Conservation (phyloP, 2,888 invertebrate genomes). For the Zeuzera pyrina region DNA sequence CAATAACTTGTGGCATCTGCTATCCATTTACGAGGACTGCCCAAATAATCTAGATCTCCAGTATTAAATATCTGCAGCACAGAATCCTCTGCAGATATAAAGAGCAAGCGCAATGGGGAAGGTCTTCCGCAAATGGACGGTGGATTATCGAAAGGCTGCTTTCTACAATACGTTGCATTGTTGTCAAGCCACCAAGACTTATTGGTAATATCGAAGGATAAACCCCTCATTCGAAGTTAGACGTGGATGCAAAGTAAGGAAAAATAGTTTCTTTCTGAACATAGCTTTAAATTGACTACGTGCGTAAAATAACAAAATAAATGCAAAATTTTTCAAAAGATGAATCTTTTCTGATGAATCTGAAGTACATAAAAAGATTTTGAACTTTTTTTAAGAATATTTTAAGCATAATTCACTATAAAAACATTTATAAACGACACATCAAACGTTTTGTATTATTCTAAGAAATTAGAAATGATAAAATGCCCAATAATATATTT, state of each 20-base stretch:
- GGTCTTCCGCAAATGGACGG: conserved; percentile 18
- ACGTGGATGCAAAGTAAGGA: conserved; percentile 3
- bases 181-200: conserved; percentile 27
- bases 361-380: too few relatives aligned
- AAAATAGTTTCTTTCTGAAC: conserved; percentile 9
- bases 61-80: conserved; percentile 11
- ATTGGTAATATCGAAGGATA: conserved; percentile 37
- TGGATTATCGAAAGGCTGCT: conserved; percentile 12
- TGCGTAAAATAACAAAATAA: too few relatives aligned
- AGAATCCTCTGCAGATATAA: conserved; percentile 8
- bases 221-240: conserved; percentile 15
- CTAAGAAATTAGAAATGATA: too few relatives aligned
- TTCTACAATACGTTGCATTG: conserved; percentile 25
- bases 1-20: conserved; percentile 34
- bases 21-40: conserved; percentile 27
- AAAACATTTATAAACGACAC: too few relatives aligned
- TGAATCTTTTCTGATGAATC: too few relatives aligned
- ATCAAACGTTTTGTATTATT: too few relatives aligned
- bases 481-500: too few relatives aligned
- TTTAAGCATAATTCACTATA: too few relatives aligned
- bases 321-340: too few relatives aligned
- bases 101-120: conserved; percentile 7
- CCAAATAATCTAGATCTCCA: conserved; percentile 18
- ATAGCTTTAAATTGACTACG: conserved; percentile 4
- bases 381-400: too few relatives aligned